Percentiles rank a stretch among this genome's conserved stretches.
Conservation (phyloP, 2,113 vertebrate species). For the Rhea americana region DNA sequence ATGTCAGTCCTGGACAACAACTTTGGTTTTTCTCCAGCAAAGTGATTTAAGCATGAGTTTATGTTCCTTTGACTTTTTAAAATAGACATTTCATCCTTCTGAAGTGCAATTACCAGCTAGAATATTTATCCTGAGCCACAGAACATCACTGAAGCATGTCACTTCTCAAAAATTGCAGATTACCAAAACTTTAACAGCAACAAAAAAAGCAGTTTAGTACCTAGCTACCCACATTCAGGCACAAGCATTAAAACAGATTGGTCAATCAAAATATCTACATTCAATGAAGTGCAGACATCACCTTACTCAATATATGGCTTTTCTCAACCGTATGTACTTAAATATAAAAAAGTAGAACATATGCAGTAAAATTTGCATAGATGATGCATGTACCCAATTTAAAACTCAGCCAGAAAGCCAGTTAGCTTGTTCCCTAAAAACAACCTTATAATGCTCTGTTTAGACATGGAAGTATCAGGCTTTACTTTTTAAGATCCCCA, state of each 20-base stretch:
- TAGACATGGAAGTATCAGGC: not conserved
- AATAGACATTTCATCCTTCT: not conserved
- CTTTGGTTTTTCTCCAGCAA: not conserved
- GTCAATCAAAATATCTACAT: not conserved
- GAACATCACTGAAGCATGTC: not conserved
- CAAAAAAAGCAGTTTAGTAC: not conserved
- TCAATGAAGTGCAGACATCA: not conserved
- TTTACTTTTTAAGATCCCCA: not conserved
- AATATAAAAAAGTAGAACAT: not conserved
- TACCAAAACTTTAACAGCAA: not conserved
- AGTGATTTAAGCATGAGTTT: not conserved
- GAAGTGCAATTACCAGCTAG: not conserved
- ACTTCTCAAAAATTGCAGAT: not conserved
- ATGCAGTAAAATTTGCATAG: not conserved
- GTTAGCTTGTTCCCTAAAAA: not conserved
- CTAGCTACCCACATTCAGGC: not conserved
- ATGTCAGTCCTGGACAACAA: not conserved
- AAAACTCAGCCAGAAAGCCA: not conserved
- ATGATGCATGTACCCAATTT: not conserved
- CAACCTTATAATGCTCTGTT: not conserved
- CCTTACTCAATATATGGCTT: not conserved
- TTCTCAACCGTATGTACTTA: not conserved
- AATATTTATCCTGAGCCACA: not conserved
- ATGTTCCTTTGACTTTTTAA: not conserved
- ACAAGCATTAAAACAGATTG: not conserved